Percentiles rank a stretch among this genome's conserved stretches.
phyloP scores from a whole-genome alignment of 2,797 vertebrate genomes.

The Sebastes vulpes region DNA sequence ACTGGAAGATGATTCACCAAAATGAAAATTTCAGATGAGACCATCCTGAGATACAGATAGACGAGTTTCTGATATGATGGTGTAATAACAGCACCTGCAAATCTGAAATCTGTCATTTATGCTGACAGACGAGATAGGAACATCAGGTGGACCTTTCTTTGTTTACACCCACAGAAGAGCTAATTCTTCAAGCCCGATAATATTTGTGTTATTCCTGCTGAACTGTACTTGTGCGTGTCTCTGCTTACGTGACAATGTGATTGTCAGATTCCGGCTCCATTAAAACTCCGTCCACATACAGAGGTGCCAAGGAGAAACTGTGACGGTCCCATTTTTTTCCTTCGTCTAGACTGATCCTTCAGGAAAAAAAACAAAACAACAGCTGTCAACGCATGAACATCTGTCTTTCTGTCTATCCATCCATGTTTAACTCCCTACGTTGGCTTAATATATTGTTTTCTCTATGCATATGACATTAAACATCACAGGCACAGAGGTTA shows the following conservation, averaged over 20 bases:
- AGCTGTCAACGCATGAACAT: constrained; percentile 41
- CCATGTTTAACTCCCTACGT: not conserved
- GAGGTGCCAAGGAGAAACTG: constrained; percentile 92
- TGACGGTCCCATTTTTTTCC: constrained; percentile 95
- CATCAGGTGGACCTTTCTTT: constrained; percentile 10
- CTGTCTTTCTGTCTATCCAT: constrained; percentile 15
- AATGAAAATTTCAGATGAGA: constrained; percentile 8
- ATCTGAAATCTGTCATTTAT: constrained; percentile 1
- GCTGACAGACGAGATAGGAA: constrained; percentile 7
- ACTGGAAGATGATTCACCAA: constrained; percentile 70
- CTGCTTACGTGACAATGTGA: constrained; percentile 97
- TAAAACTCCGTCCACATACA: constrained; percentile 96
- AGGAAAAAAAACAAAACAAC: constrained; percentile 25
- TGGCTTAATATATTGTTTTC: constrained; percentile 20
- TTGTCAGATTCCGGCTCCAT: constrained; percentile 95
- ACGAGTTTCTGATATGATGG: not conserved
- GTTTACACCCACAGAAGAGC: constrained; percentile 23
- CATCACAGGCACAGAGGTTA: constrained; percentile 1
- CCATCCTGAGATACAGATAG: not conserved
- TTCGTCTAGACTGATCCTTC: constrained; percentile 96
- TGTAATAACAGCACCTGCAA: not conserved
- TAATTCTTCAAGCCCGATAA: constrained; percentile 26
- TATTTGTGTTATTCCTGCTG: constrained; percentile 29
- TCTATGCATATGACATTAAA: constrained; percentile 13
- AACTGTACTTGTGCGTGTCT: constrained; percentile 30